Percentiles rank a stretch among this genome's conserved stretches.
phyloP scores from a whole-genome alignment of 2,797 vertebrate species.

The Anabas testudineus region DNA sequence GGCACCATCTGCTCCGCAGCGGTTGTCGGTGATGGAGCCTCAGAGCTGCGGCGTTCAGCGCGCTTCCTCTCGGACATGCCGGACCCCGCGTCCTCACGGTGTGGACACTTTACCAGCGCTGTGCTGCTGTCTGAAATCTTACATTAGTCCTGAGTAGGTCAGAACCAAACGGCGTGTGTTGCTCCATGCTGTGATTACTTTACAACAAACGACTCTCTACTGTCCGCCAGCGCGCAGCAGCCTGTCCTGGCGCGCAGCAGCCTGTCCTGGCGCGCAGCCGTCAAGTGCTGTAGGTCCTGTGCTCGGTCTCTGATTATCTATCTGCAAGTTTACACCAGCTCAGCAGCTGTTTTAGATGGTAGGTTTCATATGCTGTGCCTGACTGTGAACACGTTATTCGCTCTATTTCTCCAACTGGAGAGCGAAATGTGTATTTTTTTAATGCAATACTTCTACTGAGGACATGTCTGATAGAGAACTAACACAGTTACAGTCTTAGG shows the following conservation, averaged over 20 bases:
- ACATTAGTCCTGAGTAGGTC: not conserved
- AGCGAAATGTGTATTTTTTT: too few species aligned
- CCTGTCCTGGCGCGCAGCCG: conserved; percentile 31
- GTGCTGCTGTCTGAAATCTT: not conserved
- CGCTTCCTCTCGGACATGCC: conserved; percentile 64
- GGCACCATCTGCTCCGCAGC: conserved; percentile 64
- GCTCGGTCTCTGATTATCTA: conserved; percentile 15
- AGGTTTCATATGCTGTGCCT: not conserved
- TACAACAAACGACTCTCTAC: conserved; percentile 9
- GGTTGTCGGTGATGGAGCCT: conserved; percentile 47
- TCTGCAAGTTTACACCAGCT: conserved; percentile 27
- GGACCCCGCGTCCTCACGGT: conserved; percentile 8
- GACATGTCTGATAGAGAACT: not conserved
- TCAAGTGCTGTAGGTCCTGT: conserved; percentile 27
- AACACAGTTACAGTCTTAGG: not conserved
- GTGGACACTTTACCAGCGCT: conserved; percentile 32
- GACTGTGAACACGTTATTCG: not conserved
- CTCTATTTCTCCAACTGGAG: not conserved
- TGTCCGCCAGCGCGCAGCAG: conserved; percentile 31
- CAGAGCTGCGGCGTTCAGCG: conserved; percentile 44
- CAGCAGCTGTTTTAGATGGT: conserved; percentile 3
- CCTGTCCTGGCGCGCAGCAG: conserved; percentile 31
- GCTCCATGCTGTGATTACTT: not conserved
- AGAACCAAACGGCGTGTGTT: not conserved
- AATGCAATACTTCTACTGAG: not conserved